A percentile compares a stretch with the other conserved stretches of the same genome.
Conservation (phyloP, 92 coral and sea anemone genomes). For the Palythoa heliodiscus region DNA sequence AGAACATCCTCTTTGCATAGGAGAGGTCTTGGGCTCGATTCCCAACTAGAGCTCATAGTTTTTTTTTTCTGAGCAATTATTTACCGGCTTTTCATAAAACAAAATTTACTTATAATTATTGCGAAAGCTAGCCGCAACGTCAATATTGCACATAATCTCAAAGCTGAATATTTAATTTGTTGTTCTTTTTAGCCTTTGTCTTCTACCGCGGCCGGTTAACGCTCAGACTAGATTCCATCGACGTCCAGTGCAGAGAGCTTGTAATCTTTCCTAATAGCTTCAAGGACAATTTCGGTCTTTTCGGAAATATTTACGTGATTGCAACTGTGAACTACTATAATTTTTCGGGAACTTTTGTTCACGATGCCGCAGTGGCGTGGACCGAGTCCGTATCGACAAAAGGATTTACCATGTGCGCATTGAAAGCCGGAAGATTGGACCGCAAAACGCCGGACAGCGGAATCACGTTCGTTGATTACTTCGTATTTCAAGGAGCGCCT, state of each 20-base stretch:
- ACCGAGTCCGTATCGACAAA: conserved; percentile 53
- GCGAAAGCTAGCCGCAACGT: not conserved
- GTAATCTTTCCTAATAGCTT: conserved; percentile 26
- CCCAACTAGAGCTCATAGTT: not conserved
- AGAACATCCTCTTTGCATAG: too few relatives aligned
- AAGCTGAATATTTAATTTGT: not conserved
- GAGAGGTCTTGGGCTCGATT: too few relatives aligned
- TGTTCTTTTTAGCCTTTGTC: conserved; percentile 53
- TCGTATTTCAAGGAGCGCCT: conserved; percentile 80
- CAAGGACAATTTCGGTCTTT: conserved; percentile 13
- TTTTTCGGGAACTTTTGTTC: conserved; percentile 56
- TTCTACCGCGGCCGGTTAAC: conserved; percentile 74
- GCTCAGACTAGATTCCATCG: conserved; percentile 56
- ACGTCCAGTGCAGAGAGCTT: conserved; percentile 62
- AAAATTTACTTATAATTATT: too few relatives aligned
- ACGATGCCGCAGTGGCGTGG: conserved; percentile 87
- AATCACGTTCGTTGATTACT: conserved; percentile 70
- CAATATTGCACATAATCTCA: too few relatives aligned
- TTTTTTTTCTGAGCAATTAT: too few relatives aligned
- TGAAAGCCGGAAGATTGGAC: conserved; percentile 75
- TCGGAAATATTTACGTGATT: conserved; percentile 55
- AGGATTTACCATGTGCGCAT: conserved; percentile 69
- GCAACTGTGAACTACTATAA: conserved; percentile 67
- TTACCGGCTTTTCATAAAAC: too few relatives aligned
- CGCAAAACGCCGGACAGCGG: conserved; percentile 77